A percentile compares a stretch with the other conserved stretches of the same genome.
phyloP scores from a whole-genome alignment of 1,140 invertebrate genomes.

The Pseudomyrmex flavicornis region DNA sequence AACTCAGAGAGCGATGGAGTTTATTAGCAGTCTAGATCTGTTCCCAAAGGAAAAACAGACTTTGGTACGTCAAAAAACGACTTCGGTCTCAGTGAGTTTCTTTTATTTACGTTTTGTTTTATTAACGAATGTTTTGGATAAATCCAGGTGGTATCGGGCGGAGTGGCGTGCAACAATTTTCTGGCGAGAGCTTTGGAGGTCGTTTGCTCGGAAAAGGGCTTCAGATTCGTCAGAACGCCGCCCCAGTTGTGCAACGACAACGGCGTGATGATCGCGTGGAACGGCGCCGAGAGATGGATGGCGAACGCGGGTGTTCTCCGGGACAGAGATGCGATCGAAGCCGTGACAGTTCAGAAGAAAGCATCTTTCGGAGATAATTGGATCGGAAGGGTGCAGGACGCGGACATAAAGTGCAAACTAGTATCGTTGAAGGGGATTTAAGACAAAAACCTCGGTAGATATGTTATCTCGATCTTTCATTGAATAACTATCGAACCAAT shows the following conservation, averaged over 20 bases:
- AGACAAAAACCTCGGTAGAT: background rate
- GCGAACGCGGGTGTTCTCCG: slow-evolving; percentile 82
- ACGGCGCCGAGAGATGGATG: slow-evolving; percentile 93
- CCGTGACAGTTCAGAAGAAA: slow-evolving; percentile 84
- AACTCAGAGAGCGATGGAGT: slow-evolving; percentile 93
- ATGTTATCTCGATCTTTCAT: background rate
- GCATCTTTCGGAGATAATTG: slow-evolving; percentile 87
- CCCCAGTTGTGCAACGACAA: slow-evolving; percentile 98
- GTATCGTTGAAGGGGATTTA: slow-evolving; percentile 81
- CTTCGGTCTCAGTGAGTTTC: too few relatives aligned
- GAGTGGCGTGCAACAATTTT: slow-evolving; percentile 97
- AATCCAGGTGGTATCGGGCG: slow-evolving; percentile 95
- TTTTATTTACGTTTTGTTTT: too few relatives aligned
- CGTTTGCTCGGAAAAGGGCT: slow-evolving; percentile 89
- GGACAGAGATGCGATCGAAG: slow-evolving; percentile 83
- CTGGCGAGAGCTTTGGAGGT: slow-evolving; percentile 89
- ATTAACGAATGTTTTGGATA: slow-evolving; percentile 18
- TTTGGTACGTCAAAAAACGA: slow-evolving; percentile 83
- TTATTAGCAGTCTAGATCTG: slow-evolving; percentile 87
- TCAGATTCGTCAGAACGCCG: slow-evolving; percentile 90
- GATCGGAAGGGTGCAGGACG: slow-evolving; percentile 84
- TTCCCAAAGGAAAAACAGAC: slow-evolving; percentile 86
- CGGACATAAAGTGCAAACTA: slow-evolving; percentile 87
- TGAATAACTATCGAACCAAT: background rate
- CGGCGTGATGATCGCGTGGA: slow-evolving; percentile 99